A percentile compares a stretch with the other conserved stretches of the same genome.
These are phyloP conservation scores for Cassiopea xamachana DNA, from an alignment of 30 jellyfish, hydroid and myxozoan species.

Conservation along the genomic window DNA sequence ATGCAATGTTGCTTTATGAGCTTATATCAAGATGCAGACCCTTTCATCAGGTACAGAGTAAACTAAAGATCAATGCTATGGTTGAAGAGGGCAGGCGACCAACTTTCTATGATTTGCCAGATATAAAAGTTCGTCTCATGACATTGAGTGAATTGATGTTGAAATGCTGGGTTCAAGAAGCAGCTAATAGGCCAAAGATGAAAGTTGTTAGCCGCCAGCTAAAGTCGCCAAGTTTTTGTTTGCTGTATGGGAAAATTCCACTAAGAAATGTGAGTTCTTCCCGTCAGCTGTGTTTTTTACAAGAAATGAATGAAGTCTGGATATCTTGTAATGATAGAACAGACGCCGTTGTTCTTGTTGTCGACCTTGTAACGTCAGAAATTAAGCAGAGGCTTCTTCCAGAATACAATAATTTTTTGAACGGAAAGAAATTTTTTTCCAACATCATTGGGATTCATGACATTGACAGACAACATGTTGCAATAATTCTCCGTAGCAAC, in stretches of 20 bases:
- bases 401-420: conserved; percentile 26
- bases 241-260: conserved; percentile 68
- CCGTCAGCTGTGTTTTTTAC: conserved; percentile 75
- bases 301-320: conserved; percentile 69
- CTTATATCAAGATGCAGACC: conserved; percentile 85
- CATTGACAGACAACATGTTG: conserved; percentile 72
- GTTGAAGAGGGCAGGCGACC: conserved; percentile 89
- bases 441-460: conserved; percentile 42
- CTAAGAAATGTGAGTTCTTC: conserved; percentile 67
- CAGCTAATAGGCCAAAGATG: conserved; percentile 79
- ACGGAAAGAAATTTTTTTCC: conserved; percentile 33
- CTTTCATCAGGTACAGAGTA: conserved; percentile 58
- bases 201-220: conserved; percentile 47
- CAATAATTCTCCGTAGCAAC: conserved; percentile 76
- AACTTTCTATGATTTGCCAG: conserved; percentile 47
- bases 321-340: conserved; percentile 74
- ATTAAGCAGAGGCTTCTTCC: conserved; percentile 36
- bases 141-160: conserved; percentile 82
- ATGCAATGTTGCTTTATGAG: conserved; percentile 87
- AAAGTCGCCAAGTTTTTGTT: conserved; percentile 65
- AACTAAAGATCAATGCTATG: conserved; percentile 30
- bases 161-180: conserved; percentile 82
- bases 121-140: conserved; percentile 62
- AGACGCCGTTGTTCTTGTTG: conserved; percentile 70
- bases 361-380: conserved; percentile 55